Evolutionary conservation across 2,888 invertebrate species (phyloP).

Genomic region (Sesamia inferens): DNA sequence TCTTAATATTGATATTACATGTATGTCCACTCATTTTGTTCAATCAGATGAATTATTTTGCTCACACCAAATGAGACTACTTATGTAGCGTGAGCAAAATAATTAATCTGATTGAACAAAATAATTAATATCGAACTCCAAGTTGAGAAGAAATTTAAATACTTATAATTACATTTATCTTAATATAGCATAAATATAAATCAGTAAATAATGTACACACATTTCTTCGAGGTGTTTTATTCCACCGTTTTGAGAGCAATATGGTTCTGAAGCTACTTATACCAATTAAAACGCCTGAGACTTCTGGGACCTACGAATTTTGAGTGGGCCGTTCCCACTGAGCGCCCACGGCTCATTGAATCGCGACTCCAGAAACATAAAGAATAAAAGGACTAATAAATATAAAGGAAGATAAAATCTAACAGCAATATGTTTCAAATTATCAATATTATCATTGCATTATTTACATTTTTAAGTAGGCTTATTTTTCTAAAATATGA

Average conservation of each 20-base stretch:
- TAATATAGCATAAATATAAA: too few species aligned
- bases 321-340: too few species aligned
- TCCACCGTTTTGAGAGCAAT: too few species aligned
- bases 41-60: neutral
- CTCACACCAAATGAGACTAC: too few species aligned
- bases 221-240: too few species aligned
- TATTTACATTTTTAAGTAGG: neutral
- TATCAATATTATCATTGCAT: neutral
- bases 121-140: neutral
- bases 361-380: neutral
- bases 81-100: too few species aligned
- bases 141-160: neutral
- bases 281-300: too few species aligned
- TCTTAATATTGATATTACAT: neutral
- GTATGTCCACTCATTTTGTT: conserved; percentile 15
- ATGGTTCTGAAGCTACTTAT: too few species aligned
- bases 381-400: neutral
- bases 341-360: too few species aligned
- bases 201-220: too few species aligned
- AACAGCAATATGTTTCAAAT: neutral
- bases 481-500: neutral
- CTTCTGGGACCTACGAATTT: too few species aligned
- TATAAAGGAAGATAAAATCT: neutral
- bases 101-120: neutral
- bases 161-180: neutral